Percentiles rank a stretch among this genome's conserved stretches.
Evolutionary conservation across 2,888 invertebrate genomes (phyloP).

Genomic region (Galeopsomyia nigrocyanea): DNA sequence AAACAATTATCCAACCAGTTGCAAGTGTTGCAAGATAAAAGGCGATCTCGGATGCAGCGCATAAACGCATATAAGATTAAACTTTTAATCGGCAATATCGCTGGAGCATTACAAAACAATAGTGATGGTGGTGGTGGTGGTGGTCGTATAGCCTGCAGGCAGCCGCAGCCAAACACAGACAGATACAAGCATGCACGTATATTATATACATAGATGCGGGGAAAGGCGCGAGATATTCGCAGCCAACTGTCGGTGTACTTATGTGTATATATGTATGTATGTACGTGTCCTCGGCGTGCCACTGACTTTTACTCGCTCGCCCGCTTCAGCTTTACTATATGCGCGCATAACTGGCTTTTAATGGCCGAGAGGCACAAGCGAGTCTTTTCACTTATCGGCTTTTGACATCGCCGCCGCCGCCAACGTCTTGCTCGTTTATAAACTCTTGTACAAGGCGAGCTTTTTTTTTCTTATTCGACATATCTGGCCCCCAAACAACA

Average conservation of each 20-base stretch:
- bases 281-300: conserved; percentile 47
- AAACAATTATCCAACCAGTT: no score
- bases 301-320: conserved; percentile 45
- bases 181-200: background rate
- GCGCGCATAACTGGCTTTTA: no score
- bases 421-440: background rate
- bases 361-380: background rate
- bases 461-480: no score
- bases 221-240: conserved; percentile 48
- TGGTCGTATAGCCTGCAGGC: no score
- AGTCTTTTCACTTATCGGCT: conserved; percentile 36
- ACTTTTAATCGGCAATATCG: conserved; percentile 16
- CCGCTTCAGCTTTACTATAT: conserved; percentile 35
- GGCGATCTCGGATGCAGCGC: background rate
- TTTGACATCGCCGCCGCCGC: conserved; percentile 1
- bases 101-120: conserved; percentile 3
- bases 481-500: no score
- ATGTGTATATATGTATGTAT: no score
- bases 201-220: background rate
- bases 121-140: background rate
- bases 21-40: no score
- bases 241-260: background rate
- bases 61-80: background rate
- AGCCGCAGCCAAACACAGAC: no score
- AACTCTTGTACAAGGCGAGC: no score